These are phyloP conservation scores for Buphagus erythrorhynchus DNA, from an alignment of 2,797 vertebrate species.

Conservation along the genomic window DNA sequence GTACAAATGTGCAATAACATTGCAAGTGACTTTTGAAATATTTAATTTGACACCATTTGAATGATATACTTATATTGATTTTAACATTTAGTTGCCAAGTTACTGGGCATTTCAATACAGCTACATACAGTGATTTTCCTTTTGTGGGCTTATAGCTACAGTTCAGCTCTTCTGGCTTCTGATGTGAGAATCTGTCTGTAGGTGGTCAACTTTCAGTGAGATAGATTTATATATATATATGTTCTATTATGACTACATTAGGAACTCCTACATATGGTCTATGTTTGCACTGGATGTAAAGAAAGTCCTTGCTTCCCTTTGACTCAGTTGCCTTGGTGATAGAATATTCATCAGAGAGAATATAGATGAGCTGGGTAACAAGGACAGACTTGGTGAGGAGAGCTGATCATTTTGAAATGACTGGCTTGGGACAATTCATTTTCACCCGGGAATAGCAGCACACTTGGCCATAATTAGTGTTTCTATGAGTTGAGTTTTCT, in stretches of 20 bases:
- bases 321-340: conserved; percentile 54
- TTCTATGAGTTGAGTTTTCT: not conserved
- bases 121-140: conserved; percentile 9
- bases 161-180: conserved; percentile 45
- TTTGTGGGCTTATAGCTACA: conserved; percentile 15
- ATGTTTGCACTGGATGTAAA: conserved; percentile 53
- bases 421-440: not conserved
- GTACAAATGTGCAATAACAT: not conserved
- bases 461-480: not conserved
- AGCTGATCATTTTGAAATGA: not conserved
- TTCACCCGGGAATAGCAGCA: not conserved
- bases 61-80: not conserved
- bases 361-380: not conserved
- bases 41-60: not conserved
- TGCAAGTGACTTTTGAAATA: not conserved
- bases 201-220: conserved; percentile 46
- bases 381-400: not conserved
- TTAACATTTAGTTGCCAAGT: not conserved
- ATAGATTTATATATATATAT: not conserved
- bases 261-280: conserved; percentile 30
- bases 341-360: not conserved
- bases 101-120: not conserved
- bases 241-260: conserved; percentile 48
- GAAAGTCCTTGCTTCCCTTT: conserved; percentile 45
- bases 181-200: conserved; percentile 49